A percentile compares a stretch with the other conserved stretches of the same genome.
Conservation (phyloP, 2,888 invertebrate genomes). For the Agrotis puta region DNA sequence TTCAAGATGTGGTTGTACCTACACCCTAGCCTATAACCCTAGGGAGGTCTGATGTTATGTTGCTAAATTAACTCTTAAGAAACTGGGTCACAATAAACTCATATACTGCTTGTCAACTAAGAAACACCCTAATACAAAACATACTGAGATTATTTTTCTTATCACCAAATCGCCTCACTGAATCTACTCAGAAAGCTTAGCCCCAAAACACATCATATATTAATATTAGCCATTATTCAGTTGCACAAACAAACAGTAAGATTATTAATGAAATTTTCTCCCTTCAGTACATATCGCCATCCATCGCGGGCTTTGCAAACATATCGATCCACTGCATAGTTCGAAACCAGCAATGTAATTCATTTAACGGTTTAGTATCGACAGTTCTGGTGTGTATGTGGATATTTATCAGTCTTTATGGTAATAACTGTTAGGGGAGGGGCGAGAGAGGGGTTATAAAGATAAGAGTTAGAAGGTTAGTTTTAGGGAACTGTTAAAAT, state of each 20-base stretch:
- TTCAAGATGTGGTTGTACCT: too few relatives aligned
- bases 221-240: conserved; percentile 57
- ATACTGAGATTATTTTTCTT: conserved; percentile 31
- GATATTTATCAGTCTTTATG: conserved; percentile 82
- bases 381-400: conserved; percentile 72
- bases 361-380: conserved; percentile 60
- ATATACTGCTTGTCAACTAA: neutral
- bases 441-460: conserved; percentile 3
- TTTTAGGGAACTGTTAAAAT: neutral
- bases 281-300: conserved; percentile 45
- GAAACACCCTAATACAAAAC: conserved; percentile 7
- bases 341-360: conserved; percentile 57
- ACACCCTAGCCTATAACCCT: too few relatives aligned
- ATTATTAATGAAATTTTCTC: conserved; percentile 54
- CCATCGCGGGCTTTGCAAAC: conserved; percentile 57
- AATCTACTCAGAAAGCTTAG: conserved; percentile 28
- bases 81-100: conserved; percentile 13
- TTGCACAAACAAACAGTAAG: conserved; percentile 52
- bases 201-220: conserved; percentile 56
- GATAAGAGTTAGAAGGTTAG: conserved; percentile 33
- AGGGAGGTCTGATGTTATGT: too few relatives aligned
- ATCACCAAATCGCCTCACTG: conserved; percentile 22
- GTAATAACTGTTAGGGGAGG: conserved; percentile 72
- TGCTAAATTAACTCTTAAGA: neutral
- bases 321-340: conserved; percentile 31